Base-by-base conservation (phyloP, 2,888 invertebrate species). In the Phytoseiulus persimilis region DNA sequence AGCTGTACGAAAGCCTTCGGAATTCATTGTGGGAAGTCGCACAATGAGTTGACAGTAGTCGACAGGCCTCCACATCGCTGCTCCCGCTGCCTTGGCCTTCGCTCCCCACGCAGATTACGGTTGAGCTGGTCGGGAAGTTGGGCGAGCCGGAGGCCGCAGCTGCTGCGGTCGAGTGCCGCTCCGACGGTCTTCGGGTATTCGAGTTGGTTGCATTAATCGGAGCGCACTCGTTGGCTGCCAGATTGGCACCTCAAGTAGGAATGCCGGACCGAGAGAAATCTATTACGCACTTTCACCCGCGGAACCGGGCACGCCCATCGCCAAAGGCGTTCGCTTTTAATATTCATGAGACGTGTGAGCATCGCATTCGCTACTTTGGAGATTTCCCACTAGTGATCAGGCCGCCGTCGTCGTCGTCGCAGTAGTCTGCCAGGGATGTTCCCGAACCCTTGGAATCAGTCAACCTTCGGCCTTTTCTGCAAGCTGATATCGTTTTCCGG, bases 331-430 rank as follows among this genome's bases (percentile, higher is more conserved):
- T 28, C 14, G 65, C 65, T 65, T 65, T 65, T 28, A 65, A 65
- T 65, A 65, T 65, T 65, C 65, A 65, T 65, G 65, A 65, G 65
- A 65, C 65, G 65, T 65, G 65, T 65, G 65, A 65, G 65, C 65
- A 65, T 65, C 65, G 65, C 18, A 65, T 65, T 65, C 65, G 65
- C 18, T 65, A 65, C 65, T 65, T 28, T 65, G 65, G 11, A 3
- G 65, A 65, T 65, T 65, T 65, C 65, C 65, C 18, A 23, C 18
- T 28, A 6, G 65, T 65, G 18, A 65, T 65, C n/a, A n/a, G n/a
- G 65, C 65, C 65, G 65, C 28, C 28, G 1, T 23, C 65, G 23
- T 65, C 18, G 65, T 28, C 28, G 1, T 23, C 65, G 14, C 18
- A 6, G 65, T 18, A 6, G 65, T 23, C 65, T 65, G 11, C 18